These are phyloP conservation scores for Osmoderma eremita DNA, from an alignment of 2,888 invertebrate species.

Conservation along the genomic window DNA sequence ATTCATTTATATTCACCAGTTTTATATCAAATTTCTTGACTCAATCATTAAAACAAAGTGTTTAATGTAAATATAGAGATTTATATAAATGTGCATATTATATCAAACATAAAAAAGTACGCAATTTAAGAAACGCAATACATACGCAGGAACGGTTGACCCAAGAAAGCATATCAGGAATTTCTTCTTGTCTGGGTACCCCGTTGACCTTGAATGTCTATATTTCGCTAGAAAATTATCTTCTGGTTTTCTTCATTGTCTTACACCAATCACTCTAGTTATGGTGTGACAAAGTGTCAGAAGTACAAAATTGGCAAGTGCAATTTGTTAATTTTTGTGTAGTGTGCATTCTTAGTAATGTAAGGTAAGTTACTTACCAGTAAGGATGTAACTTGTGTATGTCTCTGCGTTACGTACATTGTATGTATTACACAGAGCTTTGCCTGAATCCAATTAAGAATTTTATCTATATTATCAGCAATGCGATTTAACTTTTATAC, in stretches of 20 bases:
- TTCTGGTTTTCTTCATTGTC: slow-evolving; percentile 31
- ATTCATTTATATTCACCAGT: too few relatives aligned
- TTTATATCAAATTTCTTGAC: too few relatives aligned
- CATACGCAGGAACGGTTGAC: slow-evolving; percentile 18
- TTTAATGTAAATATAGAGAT: too few relatives aligned
- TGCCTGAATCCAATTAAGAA: too few relatives aligned
- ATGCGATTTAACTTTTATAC: too few relatives aligned
- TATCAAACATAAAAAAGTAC: neutral
- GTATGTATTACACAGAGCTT: too few relatives aligned
- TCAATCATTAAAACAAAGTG: too few relatives aligned
- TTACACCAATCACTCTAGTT: slow-evolving; percentile 19
- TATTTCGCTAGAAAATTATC: slow-evolving; percentile 31
- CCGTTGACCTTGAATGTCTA: slow-evolving; percentile 69
- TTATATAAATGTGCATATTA: too few relatives aligned
- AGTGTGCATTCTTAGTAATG: slow-evolving; percentile 20
- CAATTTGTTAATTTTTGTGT: slow-evolving; percentile 29
- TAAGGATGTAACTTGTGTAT: too few relatives aligned
- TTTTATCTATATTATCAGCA: too few relatives aligned
- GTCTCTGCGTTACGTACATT: too few relatives aligned
- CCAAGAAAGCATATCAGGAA: slow-evolving; percentile 27
- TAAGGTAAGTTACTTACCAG: slow-evolving; percentile 16
- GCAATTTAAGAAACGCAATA: neutral
- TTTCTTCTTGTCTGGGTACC: slow-evolving; percentile 66
- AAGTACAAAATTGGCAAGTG: slow-evolving; percentile 18
- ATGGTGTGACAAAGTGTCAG: slow-evolving; percentile 10